Evolutionary conservation across 2,113 vertebrate species (phyloP).

Genomic region (Ramphastos sulfuratus): DNA sequence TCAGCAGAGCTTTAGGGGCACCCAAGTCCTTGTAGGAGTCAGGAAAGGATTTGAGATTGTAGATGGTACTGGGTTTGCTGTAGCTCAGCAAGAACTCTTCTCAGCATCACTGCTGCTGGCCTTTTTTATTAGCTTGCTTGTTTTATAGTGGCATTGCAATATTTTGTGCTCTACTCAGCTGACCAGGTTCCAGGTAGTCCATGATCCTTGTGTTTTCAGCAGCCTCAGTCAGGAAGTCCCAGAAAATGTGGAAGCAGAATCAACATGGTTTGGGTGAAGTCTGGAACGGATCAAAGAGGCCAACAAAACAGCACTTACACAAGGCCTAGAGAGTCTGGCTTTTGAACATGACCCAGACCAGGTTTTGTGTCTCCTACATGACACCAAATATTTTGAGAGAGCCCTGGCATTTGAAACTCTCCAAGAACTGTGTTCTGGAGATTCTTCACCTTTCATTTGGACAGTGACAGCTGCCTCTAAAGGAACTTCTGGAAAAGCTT

Average conservation of each 20-base stretch:
- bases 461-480: accelerated
- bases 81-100: background rate
- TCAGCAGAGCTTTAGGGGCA: background rate
- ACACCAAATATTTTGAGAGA: background rate
- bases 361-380: background rate
- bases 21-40: background rate
- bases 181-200: background rate
- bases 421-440: background rate
- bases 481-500: background rate
- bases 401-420: background rate
- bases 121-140: background rate
- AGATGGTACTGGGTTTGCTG: background rate
- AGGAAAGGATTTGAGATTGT: background rate
- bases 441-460: background rate
- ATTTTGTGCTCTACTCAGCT: background rate
- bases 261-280: background rate
- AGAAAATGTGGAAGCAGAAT: background rate
- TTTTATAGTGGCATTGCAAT: background rate
- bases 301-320: background rate
- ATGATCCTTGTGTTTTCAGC: background rate
- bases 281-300: background rate
- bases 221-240: background rate
- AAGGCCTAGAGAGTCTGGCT: background rate
- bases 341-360: background rate
- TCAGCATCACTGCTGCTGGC: background rate